phyloP scores from a whole-genome alignment of 2,113 vertebrate species.

The Bucco capensis region DNA sequence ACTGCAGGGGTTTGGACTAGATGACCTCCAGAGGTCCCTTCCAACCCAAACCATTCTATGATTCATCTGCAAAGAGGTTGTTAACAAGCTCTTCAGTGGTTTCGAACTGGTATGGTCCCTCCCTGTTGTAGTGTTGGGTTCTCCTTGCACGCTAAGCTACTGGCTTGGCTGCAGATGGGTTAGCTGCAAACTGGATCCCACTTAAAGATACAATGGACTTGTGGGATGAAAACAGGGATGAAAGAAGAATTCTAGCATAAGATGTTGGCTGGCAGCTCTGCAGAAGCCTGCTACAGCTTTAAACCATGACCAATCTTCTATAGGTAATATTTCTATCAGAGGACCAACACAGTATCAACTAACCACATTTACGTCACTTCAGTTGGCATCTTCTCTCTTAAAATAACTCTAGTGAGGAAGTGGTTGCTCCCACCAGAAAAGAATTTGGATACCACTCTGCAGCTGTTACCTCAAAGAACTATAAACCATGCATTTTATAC shows the following conservation, averaged over 20 bases:
- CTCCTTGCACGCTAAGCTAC: neutral
- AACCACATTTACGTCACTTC: neutral
- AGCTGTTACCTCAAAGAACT: neutral
- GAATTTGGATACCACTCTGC: neutral
- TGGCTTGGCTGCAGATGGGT: neutral
- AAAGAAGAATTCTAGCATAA: neutral
- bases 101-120: neutral
- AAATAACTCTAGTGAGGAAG: neutral
- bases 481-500: neutral
- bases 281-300: neutral
- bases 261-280: neutral
- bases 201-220: neutral
- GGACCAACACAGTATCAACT: neutral
- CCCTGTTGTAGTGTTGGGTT: neutral
- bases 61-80: too few species aligned
- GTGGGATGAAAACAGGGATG: neutral
- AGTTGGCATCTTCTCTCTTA: neutral
- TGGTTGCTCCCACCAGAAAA: neutral
- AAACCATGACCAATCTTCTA: neutral
- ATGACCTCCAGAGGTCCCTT: too few species aligned
- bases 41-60: too few species aligned
- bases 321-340: neutral
- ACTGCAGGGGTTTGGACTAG: too few species aligned
- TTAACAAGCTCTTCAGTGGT: neutral
- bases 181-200: neutral